phyloP scores from a whole-genome alignment of 2,113 vertebrate genomes.

The Thunnus thynnus region DNA sequence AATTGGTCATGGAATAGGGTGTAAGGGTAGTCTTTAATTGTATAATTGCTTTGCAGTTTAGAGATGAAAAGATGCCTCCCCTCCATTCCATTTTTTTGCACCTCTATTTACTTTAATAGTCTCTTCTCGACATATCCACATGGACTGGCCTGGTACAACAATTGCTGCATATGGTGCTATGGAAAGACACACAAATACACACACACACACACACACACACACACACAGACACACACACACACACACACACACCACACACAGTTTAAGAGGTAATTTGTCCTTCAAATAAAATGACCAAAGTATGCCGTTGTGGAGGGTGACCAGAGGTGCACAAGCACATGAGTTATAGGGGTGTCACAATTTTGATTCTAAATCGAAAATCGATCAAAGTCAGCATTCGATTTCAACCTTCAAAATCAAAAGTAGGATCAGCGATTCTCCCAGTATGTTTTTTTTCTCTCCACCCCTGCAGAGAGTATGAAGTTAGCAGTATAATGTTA shows the following conservation, averaged over 20 bases:
- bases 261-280: background rate
- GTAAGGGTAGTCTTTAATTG: constrained; percentile 16
- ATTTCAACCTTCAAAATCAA: no score
- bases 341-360: no score
- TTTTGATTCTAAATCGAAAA: no score
- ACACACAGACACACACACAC: constrained; percentile 20
- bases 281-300: constrained; percentile 14
- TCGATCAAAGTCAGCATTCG: no score
- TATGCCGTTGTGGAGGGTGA: constrained; percentile 1
- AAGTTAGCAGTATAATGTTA: no score
- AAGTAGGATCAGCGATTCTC: no score
- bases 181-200: background rate
- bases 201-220: constrained; percentile 13
- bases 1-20: background rate
- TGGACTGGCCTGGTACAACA: constrained; percentile 24
- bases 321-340: background rate
- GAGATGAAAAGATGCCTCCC: constrained; percentile 74
- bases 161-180: constrained; percentile 51
- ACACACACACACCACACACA: background rate
- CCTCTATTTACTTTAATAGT: constrained; percentile 51
- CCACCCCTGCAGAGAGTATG: no score
- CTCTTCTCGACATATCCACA: constrained; percentile 63
- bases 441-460: no score
- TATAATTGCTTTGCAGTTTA: constrained; percentile 54
- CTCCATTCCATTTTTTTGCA: constrained; percentile 62